Evolutionary conservation across 2,113 vertebrate genomes (phyloP).

Genomic region (Corapipo altera): DNA sequence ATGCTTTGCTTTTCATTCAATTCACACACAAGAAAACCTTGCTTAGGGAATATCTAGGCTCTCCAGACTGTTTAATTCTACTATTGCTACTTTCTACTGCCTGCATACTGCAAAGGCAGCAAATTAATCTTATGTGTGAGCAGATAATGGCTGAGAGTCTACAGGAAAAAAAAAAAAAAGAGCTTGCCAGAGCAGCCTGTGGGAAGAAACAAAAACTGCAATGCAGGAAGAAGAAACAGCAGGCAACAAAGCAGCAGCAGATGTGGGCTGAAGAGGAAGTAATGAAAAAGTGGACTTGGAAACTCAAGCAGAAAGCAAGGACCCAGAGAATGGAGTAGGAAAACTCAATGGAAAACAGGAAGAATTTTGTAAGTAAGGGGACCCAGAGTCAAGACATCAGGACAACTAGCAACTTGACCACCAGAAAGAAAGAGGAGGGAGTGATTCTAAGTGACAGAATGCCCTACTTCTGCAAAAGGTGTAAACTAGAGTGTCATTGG

Average conservation of each 20-base stretch:
- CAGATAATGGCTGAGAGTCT: neutral
- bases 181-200: neutral
- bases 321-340: neutral
- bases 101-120: constrained; percentile 2
- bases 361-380: neutral
- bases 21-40: neutral
- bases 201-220: neutral
- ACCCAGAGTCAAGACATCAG: neutral
- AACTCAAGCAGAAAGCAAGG: neutral
- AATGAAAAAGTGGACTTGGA: neutral
- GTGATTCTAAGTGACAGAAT: neutral
- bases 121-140: constrained; percentile 24
- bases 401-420: neutral
- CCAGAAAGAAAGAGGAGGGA: neutral
- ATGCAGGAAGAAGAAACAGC: neutral
- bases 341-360: neutral
- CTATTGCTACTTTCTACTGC: neutral
- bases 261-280: neutral
- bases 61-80: neutral
- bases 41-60: neutral
- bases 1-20: neutral
- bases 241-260: neutral
- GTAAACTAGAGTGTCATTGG: neutral
- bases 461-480: neutral
- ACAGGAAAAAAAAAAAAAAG: neutral